Conservation (phyloP, 2,113 vertebrate genomes). For the Brienomyrus brachyistius region DNA sequence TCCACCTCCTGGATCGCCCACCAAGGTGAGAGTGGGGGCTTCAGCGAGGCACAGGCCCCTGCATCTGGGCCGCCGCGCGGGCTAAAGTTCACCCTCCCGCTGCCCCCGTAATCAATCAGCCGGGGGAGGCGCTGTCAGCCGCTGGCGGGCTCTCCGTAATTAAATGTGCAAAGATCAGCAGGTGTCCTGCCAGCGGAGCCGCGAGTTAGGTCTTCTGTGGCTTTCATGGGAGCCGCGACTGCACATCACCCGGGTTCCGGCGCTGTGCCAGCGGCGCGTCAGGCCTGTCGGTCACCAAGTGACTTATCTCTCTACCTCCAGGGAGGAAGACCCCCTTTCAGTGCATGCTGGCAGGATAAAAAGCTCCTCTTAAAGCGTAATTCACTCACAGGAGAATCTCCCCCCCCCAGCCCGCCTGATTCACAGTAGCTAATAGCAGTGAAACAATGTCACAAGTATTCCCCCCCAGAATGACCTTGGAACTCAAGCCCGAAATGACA, state of each 20-base stretch:
- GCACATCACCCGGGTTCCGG: background rate
- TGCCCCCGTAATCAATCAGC: conserved; percentile 23
- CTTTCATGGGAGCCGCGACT: conserved; percentile 9
- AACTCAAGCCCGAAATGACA: background rate
- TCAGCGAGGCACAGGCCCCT: background rate
- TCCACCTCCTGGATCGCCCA: background rate
- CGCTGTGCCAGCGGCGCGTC: background rate
- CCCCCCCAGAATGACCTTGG: conserved; percentile 3
- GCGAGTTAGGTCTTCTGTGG: conserved; percentile 9
- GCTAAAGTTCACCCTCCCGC: conserved; percentile 17
- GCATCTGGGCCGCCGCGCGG: conserved; percentile 5
- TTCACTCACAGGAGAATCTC: background rate
- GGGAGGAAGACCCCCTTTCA: background rate
- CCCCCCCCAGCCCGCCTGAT: background rate
- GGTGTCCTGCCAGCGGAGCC: background rate
- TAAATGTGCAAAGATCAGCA: conserved; percentile 28
- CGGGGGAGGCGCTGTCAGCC: background rate
- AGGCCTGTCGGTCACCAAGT: background rate
- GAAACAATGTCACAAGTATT: background rate
- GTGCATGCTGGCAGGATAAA: background rate
- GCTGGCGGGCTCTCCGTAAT: conserved; percentile 13
- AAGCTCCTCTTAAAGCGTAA: background rate
- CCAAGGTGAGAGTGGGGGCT: background rate
- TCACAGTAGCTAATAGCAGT: background rate
- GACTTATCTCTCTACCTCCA: background rate